Evolutionary conservation across 23 tunicate genomes (phyloP), one percentile per base, ranked within the genome.

Genomic region (Trididemnum clinides): DNA sequence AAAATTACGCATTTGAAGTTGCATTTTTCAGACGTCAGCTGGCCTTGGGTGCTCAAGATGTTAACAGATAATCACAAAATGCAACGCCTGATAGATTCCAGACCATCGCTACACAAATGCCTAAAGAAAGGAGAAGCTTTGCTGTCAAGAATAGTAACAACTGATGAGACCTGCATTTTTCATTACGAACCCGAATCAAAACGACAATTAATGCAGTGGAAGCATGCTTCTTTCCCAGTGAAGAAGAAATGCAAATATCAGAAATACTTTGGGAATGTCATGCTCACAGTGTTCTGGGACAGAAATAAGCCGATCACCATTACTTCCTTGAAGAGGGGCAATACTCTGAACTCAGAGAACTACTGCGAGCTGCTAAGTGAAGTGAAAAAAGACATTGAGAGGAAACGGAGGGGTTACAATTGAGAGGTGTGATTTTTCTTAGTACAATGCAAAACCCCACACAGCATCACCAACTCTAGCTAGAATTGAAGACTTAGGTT

Each of bases 121-220:
- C 5, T 4, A 21, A 59, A 59, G 69, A 21, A 59, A 4, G 69
- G 69, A 15, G 69, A 59, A 12, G 69, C 18, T 19, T 59, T 59
- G 18, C 69, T 21, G 69, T 15, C 23, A 26, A 77, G 66, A 0
- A n/a, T 39, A 44, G 63, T 0, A 0, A 77, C 82, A 29, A 19
- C 0, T 39, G 82, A 77, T 44, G 82, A 77, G 38, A 77, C 82
- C 15, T 37, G 66, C 70, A 29, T 77, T 34, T 29, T 10, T 39
- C 82, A 77, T 27, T 0, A 77, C 27, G 63, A 50, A 22, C 82
- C 82, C 20, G 66, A 77, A 44, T 77, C 82, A 0, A 44, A 77
- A 77, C 35, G 64, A 29, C 69, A 77, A 44, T 39, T 30, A 22
- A 77, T 77, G 82, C 29, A 77, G 38, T 77, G 82, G 82, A 39